Base-by-base conservation (phyloP, 35 echinoderm and acorn worm genomes). In the Diadema setosum region DNA sequence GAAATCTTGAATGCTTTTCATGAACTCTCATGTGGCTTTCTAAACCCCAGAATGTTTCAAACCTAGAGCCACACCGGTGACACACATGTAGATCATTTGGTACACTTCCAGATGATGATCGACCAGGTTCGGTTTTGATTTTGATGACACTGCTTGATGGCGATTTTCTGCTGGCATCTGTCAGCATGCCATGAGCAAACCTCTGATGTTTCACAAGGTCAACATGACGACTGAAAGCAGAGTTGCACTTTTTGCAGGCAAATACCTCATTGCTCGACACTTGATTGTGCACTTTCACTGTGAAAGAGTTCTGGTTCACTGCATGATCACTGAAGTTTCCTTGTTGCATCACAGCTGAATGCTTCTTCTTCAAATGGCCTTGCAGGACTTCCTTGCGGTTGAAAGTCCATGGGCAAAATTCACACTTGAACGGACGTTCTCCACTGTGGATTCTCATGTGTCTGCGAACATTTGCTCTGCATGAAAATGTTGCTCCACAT, bases 391-490 rank as follows among this genome's bases (percentile, higher is more conserved):
- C 73, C 40, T 78, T 78, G 0, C 73, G 73, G n/a, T 44, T 78
- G 40, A 78, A 78, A 2, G 73, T 35, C 73, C 73, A 78, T 1
- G 73, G 30, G 56, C 87, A 89, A 29, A 59, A 55, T 58, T 24
- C 44, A 34, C 87, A 89, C 0, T 39, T 81, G 40, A 59, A 89
- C 30, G 87, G 87, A 59, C 75, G 74, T 20, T 89, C 87, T 0
- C 87, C 87, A 14, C 70, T 81, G 25, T 89, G 87, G 9, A 89
- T 81, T 8, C 56, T 36, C 74, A 82, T 64, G 49, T 89, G 87
- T 44, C 73, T 78, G 34, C 73, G 16, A 9, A 78, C 73, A 78
- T 78, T 78, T 26, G 73, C 73, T n/a, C 9, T 21, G 44, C 35
- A 78, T 16, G 73, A 78, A 36, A 78, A 78, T 18, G 40, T 44